phyloP scores from a whole-genome alignment of 2,888 invertebrate genomes.

The Norana najaformis region DNA sequence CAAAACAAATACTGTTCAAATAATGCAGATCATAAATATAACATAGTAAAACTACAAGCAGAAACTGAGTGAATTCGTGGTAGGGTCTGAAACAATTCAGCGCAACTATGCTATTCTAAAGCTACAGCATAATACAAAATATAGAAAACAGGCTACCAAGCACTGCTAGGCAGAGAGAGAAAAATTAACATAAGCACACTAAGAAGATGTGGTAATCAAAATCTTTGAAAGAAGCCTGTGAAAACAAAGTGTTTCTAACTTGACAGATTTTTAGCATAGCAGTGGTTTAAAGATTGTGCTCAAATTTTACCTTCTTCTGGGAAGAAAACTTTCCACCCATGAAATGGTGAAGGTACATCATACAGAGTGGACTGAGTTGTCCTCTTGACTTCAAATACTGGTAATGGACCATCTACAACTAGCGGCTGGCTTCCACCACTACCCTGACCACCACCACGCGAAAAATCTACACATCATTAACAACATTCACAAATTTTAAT shows the following conservation, averaged over 20 bases:
- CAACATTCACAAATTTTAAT: not conserved
- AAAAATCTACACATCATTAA: slow-evolving; percentile 1
- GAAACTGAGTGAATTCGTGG: too few species aligned
- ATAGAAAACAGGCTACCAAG: too few species aligned
- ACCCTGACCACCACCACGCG: not conserved
- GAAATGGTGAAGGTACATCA: slow-evolving; percentile 65
- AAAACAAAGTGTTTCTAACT: not conserved
- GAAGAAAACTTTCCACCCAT: slow-evolving; percentile 80
- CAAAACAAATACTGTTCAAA: not conserved
- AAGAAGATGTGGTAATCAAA: not conserved
- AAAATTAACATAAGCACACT: not conserved
- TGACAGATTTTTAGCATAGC: not conserved
- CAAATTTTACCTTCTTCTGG: slow-evolving; percentile 68
- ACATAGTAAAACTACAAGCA: too few species aligned
- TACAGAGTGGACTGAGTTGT: slow-evolving; percentile 48
- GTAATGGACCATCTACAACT: not conserved
- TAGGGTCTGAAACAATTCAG: too few species aligned
- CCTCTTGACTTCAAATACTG: not conserved
- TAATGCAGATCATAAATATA: too few species aligned
- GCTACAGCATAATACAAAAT: not conserved
- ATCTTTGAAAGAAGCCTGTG: not conserved
- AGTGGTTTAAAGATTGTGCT: not conserved
- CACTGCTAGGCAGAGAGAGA: not conserved
- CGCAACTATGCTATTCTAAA: not conserved
- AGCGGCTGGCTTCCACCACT: not conserved